Evolutionary conservation across 2,888 invertebrate species (phyloP), one percentile per base, ranked within the genome.

Genomic region (Clistopyga incitator): DNA sequence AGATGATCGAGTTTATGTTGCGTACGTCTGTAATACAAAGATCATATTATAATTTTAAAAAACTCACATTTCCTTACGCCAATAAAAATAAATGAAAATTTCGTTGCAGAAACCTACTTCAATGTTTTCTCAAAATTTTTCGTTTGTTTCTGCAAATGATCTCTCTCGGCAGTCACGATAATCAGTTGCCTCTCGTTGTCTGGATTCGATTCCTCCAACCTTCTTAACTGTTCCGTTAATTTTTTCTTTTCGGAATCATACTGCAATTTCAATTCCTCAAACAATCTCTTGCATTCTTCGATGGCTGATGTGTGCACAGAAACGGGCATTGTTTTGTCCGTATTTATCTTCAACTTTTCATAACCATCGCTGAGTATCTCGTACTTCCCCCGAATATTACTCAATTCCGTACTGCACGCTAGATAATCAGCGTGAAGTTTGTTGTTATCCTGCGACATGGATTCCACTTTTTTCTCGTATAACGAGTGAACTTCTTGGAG

Each of bases 251-350:
- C 97, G 86, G 94, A 94, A 65, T 95, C 95, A 90, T 97, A 97
- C 83, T 97, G 96, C 45, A 94, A 93, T 90, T 97, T 97, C 2
- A 97, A 91, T 88, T 97, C 97, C 91, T 97, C 97, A 85, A 97
- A 94, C 88, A 97, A 94, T 77, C 96, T 94, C 91, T 96, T 96
- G 88, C 97, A 97, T 89, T 97, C 96, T 67, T 96, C 96, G 0
- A 97, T 94, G 2, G 96, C 94, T 2, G 96, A 93, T 47, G 95
- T 95, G 88, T 96, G 96, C 68, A 96, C 94, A 70, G 95, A 94
- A 0, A 95, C 93, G 0, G 96, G 96, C 87, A 96, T 95, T 71
- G 94, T 94, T 86, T 94, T 94, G 61, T 94, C 93, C 25, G 94
- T 93, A 86, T 94, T 94, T 8, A 94, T 94, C 90, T 95, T 94